Evolutionary conservation across 2,797 vertebrate genomes (phyloP), one percentile per base, ranked within the genome.

Genomic region (Acrossocheilus fasciatus): DNA sequence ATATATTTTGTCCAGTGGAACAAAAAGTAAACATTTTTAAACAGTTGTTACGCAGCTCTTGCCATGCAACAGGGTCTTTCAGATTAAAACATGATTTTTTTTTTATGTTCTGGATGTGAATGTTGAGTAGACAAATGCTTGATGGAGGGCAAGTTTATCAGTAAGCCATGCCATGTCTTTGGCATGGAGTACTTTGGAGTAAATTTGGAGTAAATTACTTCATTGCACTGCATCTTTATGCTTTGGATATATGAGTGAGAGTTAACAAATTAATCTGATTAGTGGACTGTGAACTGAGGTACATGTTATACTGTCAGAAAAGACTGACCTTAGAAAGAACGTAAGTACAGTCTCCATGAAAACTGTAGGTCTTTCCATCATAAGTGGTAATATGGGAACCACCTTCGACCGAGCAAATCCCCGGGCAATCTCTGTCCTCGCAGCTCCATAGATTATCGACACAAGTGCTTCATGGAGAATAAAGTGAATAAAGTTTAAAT

Each of bases 381-480:
- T 66, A 66, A 66, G 64, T 66, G 6, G 64, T 66, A 66, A 66
- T 34, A 34, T 66, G 64, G 14, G 64, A 66, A 66, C 64, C 30
- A 66, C 64, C 64, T 66, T 66, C 30, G 0, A 66, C 26, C 34
- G 64, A 34, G 64, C 64, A 66, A 66, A 2, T 66, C 64, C 30
- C 64, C 8, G 64, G 14, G 30, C 64, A 66, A 34, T 34, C 30
- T 34, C 64, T 66, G 30, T 66, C 64, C 6, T 66, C 30, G 0
- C 64, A 66, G 30, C 64, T 66, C 64, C 64, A 66, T 11, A 20
- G 89, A 0, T 95, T 95, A 62, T 91, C 92, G 0, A 75, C 81
- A 83, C 96, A 97, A n/a, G 92, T 92, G 88, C 96, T 97, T 89
- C 20, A 75, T 57, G 39, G 26, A 12, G 23, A 62, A 62, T 18